A percentile compares a stretch with the other conserved stretches of the same genome.
These are phyloP conservation scores for Rhinogobius similis DNA, from an alignment of 2,113 vertebrate genomes.

Conservation along the genomic window DNA sequence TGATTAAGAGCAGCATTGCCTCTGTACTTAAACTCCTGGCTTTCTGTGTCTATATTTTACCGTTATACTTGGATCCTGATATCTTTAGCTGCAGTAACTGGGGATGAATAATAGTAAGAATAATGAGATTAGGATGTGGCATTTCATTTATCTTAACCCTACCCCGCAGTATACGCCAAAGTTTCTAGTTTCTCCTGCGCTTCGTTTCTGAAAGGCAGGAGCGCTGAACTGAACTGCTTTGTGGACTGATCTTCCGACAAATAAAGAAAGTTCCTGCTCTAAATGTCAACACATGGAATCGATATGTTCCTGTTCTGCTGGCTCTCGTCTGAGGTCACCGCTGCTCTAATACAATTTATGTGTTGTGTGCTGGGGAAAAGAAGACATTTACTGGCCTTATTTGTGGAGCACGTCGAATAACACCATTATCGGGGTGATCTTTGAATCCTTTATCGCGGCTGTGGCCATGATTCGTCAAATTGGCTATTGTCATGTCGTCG, in stretches of 20 bases:
- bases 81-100: too few species aligned
- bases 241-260: conserved; percentile 39
- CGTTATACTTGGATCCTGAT: too few species aligned
- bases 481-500: not conserved
- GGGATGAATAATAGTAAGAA: too few species aligned
- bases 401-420: not conserved
- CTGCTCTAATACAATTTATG: not conserved
- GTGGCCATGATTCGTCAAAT: not conserved
- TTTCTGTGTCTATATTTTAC: too few species aligned
- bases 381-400: not conserved
- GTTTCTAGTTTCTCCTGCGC: not conserved
- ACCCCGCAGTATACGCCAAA: not conserved
- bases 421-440: not conserved
- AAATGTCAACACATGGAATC: conserved; percentile 67
- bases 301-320: conserved; percentile 49
- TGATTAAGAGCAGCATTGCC: too few species aligned
- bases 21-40: too few species aligned
- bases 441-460: not conserved
- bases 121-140: not conserved
- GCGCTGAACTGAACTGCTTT: conserved; percentile 1
- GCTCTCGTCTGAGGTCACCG: conserved; percentile 12
- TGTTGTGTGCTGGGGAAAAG: not conserved
- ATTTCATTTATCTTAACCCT: not conserved
- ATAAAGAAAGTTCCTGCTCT: conserved; percentile 58
- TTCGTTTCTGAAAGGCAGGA: conserved; percentile 4